Percentiles rank a stretch among this genome's conserved stretches.
Evolutionary conservation across 1,140 invertebrate species (phyloP).

Genomic region (Tetragnatha versicolor): DNA sequence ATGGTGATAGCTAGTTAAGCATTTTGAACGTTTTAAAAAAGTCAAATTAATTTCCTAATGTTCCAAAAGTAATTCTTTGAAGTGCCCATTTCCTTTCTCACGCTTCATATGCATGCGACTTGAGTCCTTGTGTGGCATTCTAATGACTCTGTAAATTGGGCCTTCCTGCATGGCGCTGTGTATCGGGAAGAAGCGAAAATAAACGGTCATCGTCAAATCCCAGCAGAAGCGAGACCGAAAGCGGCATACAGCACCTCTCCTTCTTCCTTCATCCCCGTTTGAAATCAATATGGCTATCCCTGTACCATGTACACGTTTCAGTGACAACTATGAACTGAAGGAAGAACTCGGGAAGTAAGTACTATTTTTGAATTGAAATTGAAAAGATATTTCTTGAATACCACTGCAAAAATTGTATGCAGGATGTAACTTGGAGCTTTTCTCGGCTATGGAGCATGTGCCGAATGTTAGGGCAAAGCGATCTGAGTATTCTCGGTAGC

Average conservation of each 20-base stretch:
- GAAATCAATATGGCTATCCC: slow-evolving; percentile 57
- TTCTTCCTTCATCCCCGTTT: slow-evolving; percentile 9
- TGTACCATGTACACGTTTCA: slow-evolving; percentile 73
- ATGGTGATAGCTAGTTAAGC: too few species aligned
- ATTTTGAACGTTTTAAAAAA: too few species aligned
- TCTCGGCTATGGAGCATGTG: neutral
- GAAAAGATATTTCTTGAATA: neutral
- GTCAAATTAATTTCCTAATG: too few species aligned
- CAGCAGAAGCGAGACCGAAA: slow-evolving; percentile 42
- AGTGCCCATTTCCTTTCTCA: too few species aligned
- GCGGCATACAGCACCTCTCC: slow-evolving; percentile 32
- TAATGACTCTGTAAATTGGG: slow-evolving; percentile 48
- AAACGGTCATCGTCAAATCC: slow-evolving; percentile 39
- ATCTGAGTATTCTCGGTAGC: neutral
- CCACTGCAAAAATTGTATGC: neutral
- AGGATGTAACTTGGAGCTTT: neutral
- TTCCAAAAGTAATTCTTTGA: too few species aligned
- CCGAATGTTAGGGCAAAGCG: slow-evolving; percentile 38
- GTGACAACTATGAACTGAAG: slow-evolving; percentile 99
- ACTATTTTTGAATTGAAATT: slow-evolving; percentile 54
- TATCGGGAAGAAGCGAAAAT: slow-evolving; percentile 33
- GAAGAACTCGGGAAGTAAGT: slow-evolving; percentile 99
- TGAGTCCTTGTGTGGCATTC: neutral
- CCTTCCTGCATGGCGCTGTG: slow-evolving; percentile 45
- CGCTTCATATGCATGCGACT: too few species aligned